phyloP scores from a whole-genome alignment of 2,797 vertebrate genomes.

The Rhinoraja longicauda region DNA sequence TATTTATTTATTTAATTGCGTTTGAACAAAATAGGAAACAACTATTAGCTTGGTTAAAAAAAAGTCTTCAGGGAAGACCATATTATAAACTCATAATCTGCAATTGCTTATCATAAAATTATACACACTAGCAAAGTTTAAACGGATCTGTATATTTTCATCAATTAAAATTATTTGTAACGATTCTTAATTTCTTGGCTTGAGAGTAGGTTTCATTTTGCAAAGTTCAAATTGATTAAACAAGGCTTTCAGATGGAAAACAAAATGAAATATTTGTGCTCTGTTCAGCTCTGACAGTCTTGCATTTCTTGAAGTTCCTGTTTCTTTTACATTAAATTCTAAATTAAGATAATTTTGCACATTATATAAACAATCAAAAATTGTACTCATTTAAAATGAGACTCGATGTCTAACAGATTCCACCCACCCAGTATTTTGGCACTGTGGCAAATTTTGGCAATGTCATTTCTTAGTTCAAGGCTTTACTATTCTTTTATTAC shows the following conservation, averaged over 20 bases:
- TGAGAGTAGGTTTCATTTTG: neutral
- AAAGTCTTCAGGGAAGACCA: neutral
- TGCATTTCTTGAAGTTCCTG: neutral
- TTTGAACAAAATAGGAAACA: neutral
- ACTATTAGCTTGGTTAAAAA: neutral
- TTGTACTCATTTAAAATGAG: neutral
- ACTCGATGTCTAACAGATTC: neutral
- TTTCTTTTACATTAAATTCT: neutral
- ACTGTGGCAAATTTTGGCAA: neutral
- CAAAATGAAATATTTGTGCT: neutral
- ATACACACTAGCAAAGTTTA: neutral
- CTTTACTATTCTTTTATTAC: neutral
- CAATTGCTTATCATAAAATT: neutral
- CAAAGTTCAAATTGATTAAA: neutral
- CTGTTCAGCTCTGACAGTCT: neutral
- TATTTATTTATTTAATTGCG: neutral
- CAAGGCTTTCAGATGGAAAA: neutral
- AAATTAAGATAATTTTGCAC: neutral
- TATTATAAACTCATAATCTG: neutral
- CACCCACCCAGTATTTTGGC: neutral
- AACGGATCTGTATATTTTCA: neutral
- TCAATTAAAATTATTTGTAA: slow-evolving; percentile 14
- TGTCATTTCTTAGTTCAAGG: neutral
- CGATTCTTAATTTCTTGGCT: neutral
- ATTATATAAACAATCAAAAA: neutral